Conservation (phyloP, 2,888 invertebrate genomes). For the Phyllotreta striolata region DNA sequence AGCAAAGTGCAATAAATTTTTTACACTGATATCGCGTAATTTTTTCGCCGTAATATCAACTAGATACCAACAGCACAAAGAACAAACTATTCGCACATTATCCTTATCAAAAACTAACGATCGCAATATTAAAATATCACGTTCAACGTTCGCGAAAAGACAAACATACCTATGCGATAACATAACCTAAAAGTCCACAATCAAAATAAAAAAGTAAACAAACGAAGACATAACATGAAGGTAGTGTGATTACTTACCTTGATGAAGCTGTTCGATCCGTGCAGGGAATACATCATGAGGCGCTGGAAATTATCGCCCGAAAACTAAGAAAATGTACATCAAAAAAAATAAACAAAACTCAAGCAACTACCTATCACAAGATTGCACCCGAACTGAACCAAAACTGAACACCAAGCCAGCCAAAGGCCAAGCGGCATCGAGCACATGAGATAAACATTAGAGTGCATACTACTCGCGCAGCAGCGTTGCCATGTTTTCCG, state of each 20-base stretch:
- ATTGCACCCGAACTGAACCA: background rate
- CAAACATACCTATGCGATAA: conserved; percentile 13
- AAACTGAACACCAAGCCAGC: too few relatives aligned
- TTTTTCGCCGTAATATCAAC: too few relatives aligned
- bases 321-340: background rate
- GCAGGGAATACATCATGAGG: conserved; percentile 48
- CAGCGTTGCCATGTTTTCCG: too few relatives aligned
- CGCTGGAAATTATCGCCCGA: conserved; percentile 33
- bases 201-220: conserved; percentile 21
- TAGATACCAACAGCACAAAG: too few relatives aligned
- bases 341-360: background rate
- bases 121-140: too few relatives aligned
- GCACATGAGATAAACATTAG: too few relatives aligned
- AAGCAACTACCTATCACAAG: background rate
- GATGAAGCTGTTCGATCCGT: conserved; percentile 47
- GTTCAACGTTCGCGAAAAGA: background rate
- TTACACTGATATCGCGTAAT: too few relatives aligned
- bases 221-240: background rate
- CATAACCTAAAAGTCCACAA: conserved; percentile 34
- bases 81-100: too few relatives aligned
- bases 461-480: too few relatives aligned
- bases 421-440: too few relatives aligned
- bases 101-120: too few relatives aligned
- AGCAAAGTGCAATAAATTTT: too few relatives aligned
- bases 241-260: conserved; percentile 43